Evolutionary conservation across 30 jellyfish, hydroid and myxozoan species (phyloP).

Genomic region (Aurelia sp.): DNA sequence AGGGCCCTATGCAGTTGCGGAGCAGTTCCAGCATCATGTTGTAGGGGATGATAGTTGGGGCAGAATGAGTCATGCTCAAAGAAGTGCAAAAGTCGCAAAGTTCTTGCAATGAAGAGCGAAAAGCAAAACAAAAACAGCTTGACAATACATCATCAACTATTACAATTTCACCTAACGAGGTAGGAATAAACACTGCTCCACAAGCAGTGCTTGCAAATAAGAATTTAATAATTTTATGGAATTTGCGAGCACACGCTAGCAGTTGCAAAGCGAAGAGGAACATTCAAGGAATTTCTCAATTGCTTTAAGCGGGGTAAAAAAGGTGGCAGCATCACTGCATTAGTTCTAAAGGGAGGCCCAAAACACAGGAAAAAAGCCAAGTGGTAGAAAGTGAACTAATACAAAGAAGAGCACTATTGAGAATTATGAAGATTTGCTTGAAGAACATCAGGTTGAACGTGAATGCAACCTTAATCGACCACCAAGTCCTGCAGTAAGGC

Average conservation of each 20-base stretch:
- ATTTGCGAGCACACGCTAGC: slow-evolving; percentile 13
- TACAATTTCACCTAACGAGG: background rate
- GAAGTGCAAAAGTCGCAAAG: background rate
- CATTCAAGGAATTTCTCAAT: background rate
- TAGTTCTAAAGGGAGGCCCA: slow-evolving; percentile 7
- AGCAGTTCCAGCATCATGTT: background rate
- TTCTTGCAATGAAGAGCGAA: background rate
- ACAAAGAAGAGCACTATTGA: background rate
- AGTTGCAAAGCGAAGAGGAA: slow-evolving; percentile 3
- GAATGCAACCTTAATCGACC: too few relatives aligned
- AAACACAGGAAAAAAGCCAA: slow-evolving; percentile 11
- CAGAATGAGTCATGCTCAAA: background rate
- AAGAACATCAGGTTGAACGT: too few relatives aligned
- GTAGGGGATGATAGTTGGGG: slow-evolving; percentile 1
- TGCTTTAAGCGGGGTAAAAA: slow-evolving; percentile 12
- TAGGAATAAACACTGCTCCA: background rate
- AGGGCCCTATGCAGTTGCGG: slow-evolving; percentile 5
- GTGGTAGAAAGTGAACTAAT: background rate
- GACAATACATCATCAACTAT: background rate
- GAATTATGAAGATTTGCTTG: slow-evolving; percentile 1
- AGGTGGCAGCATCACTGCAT: background rate
- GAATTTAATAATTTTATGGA: too few relatives aligned
- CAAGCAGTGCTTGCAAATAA: background rate
- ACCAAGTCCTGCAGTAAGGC: too few relatives aligned
- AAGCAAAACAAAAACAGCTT: background rate